Evolutionary conservation across 2,888 invertebrate species (phyloP).

Genomic region (Mystacides longicornis): DNA sequence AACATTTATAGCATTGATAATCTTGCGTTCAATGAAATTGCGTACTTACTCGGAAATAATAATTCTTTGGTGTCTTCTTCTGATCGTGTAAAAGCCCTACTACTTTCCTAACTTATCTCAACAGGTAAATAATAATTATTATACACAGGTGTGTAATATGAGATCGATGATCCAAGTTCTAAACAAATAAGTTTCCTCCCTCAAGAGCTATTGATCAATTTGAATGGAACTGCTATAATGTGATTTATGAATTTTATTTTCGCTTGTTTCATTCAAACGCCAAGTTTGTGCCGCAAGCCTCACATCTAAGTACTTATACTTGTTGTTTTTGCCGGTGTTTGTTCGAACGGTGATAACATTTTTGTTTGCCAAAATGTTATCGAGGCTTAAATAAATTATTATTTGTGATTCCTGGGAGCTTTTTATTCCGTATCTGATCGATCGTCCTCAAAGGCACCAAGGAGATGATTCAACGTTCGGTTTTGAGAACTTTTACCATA

Average conservation of each 20-base stretch:
- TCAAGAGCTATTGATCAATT: background rate
- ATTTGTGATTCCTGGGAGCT: background rate
- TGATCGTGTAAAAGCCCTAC: too few species aligned
- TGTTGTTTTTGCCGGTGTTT: too few species aligned
- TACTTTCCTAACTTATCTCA: background rate
- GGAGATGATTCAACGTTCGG: background rate
- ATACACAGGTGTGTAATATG: background rate
- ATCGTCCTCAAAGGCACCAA: background rate
- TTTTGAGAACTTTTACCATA: background rate
- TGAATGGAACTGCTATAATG: background rate
- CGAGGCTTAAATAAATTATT: slow-evolving; percentile 2
- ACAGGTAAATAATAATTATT: background rate
- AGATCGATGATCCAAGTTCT: too few species aligned
- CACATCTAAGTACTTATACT: too few species aligned
- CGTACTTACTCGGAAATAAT: background rate
- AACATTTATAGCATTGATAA: background rate
- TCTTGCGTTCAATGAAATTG: background rate
- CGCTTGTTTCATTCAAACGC: too few species aligned
- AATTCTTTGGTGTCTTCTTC: background rate
- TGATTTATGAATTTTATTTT: background rate
- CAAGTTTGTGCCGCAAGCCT: too few species aligned
- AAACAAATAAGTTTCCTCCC: background rate
- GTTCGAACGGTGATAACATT: too few species aligned
- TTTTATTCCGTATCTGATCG: background rate
- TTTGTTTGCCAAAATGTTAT: background rate